Conservation (phyloP, 2,113 vertebrate genomes). For the Stegostoma tigrinum region DNA sequence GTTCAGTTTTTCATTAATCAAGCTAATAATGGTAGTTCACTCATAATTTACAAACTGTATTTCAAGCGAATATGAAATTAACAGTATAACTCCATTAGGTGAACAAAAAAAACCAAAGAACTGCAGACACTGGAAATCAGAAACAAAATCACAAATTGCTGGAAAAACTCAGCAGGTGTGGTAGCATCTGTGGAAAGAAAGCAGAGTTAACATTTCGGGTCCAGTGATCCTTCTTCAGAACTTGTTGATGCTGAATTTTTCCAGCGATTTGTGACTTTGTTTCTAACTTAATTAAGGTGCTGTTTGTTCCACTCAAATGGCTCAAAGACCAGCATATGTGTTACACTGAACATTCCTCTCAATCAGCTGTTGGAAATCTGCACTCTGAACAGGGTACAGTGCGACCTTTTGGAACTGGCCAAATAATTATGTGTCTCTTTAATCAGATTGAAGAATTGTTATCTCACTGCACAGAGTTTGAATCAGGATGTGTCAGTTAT, state of each 20-base stretch:
- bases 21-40: background rate
- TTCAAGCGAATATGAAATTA: background rate
- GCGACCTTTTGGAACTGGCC: background rate
- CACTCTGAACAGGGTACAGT: background rate
- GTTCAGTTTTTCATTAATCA: background rate
- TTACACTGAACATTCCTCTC: background rate
- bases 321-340: background rate
- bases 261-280: too few relatives aligned
- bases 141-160: too few relatives aligned
- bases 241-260: too few relatives aligned
- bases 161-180: too few relatives aligned
- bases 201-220: too few relatives aligned
- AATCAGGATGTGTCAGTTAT: background rate
- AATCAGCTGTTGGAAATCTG: background rate
- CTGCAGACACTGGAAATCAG: too few relatives aligned
- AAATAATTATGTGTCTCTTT: background rate
- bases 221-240: too few relatives aligned
- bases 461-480: too few relatives aligned
- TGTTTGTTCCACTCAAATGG: background rate
- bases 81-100: background rate
- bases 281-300: too few relatives aligned
- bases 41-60: background rate
- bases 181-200: too few relatives aligned
- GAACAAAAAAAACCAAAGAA: too few relatives aligned
- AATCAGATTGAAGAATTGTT: background rate